Conservation (phyloP, 2,888 invertebrate species). For the Heteromyza rotundicornis region DNA sequence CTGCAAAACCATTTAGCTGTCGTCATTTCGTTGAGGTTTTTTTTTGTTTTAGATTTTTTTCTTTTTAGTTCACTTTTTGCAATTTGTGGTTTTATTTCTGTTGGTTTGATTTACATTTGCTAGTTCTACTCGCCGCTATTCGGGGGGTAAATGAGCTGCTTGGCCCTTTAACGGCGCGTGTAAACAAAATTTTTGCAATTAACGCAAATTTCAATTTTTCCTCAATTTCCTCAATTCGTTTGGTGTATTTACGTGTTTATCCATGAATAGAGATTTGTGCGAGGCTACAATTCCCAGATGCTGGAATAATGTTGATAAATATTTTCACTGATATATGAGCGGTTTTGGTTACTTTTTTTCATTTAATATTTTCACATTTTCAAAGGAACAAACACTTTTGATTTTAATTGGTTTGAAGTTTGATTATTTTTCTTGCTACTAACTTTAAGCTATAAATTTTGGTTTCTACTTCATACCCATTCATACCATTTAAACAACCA, state of each 20-base stretch:
- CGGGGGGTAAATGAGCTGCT: too few species aligned
- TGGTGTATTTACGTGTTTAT: background rate
- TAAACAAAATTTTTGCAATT: background rate
- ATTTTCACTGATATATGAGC: too few species aligned
- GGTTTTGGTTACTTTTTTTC: too few species aligned
- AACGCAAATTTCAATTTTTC: background rate
- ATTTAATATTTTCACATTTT: too few species aligned
- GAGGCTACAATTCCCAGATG: background rate
- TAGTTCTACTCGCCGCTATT: background rate
- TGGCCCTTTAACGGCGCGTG: too few species aligned
- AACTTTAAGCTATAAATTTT: too few species aligned
- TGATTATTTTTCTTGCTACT: too few species aligned
- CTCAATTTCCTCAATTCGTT: background rate
- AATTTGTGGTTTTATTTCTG: background rate
- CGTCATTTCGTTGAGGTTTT: constrained; percentile 43
- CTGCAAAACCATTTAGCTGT: constrained; percentile 56
- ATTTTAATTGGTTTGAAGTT: too few species aligned
- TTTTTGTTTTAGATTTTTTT: background rate
- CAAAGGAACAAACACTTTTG: too few species aligned
- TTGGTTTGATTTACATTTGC: background rate
- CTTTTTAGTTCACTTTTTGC: background rate
- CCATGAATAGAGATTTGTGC: background rate
- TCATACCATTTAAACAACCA: too few species aligned
- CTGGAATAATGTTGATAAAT: too few species aligned
- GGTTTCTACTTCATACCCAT: too few species aligned